phyloP scores from a whole-genome alignment of 2,113 vertebrate species.

The Capricornis sumatraensis region DNA sequence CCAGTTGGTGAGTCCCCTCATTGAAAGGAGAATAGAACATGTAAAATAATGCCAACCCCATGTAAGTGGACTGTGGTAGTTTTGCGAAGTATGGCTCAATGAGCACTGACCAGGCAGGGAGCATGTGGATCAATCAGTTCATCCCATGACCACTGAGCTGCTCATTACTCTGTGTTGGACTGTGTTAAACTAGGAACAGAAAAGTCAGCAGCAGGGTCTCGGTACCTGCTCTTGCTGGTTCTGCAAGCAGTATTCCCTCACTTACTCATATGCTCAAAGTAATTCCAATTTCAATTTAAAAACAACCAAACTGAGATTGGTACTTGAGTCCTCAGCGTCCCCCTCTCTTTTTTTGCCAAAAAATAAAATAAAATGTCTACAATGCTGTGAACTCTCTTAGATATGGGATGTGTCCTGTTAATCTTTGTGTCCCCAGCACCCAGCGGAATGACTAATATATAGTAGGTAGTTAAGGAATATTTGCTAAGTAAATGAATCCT shows the following conservation, averaged over 20 bases:
- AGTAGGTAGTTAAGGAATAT: neutral
- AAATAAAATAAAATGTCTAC: neutral
- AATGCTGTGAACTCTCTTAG: neutral
- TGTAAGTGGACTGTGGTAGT: neutral
- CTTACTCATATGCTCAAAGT: neutral
- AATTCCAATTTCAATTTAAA: neutral
- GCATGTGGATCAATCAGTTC: neutral
- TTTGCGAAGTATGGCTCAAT: neutral
- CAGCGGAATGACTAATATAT: neutral
- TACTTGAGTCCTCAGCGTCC: accelerated
- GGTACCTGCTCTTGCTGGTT: neutral
- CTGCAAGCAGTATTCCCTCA: neutral
- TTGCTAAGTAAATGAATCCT: neutral
- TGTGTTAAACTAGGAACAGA: neutral
- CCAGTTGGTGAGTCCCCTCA: accelerated
- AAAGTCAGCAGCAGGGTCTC: neutral
- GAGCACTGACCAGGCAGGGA: neutral
- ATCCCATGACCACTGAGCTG: neutral
- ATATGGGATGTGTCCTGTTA: neutral
- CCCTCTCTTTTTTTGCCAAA: neutral
- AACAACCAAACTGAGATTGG: neutral
- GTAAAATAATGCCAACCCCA: neutral
- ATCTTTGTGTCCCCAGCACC: too few relatives aligned
- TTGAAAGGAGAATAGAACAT: neutral
- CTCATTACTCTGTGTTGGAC: neutral